Conservation (phyloP, 2,888 invertebrate genomes). For the Taphrorychus bicolor region DNA sequence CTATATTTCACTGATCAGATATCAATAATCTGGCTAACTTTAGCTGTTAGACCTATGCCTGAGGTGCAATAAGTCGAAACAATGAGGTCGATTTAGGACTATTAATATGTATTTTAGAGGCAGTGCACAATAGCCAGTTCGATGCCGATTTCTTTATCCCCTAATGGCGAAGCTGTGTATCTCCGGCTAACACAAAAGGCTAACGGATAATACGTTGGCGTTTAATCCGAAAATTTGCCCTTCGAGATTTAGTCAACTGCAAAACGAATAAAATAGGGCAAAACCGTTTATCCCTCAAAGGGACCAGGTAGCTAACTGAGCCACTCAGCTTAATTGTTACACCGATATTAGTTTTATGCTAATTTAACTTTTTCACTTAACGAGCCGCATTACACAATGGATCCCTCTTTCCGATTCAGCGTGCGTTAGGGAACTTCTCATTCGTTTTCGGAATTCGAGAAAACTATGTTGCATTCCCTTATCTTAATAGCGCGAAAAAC, state of each 20-base stretch:
- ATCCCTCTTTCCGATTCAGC: neutral
- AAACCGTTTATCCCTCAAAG: neutral
- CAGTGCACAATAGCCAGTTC: neutral
- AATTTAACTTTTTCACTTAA: neutral
- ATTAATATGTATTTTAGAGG: neutral
- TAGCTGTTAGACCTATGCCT: neutral
- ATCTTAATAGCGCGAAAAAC: conserved; percentile 3
- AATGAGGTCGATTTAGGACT: neutral
- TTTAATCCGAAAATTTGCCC: conserved; percentile 3
- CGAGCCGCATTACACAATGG: neutral
- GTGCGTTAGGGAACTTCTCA: neutral
- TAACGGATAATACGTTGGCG: neutral
- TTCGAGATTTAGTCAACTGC: neutral
- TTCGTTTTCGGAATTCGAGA: neutral
- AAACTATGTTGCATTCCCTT: neutral
- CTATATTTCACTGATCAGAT: conserved; percentile 1
- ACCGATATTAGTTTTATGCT: neutral
- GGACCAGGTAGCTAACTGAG: neutral
- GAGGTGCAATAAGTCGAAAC: neutral
- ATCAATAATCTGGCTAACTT: neutral
- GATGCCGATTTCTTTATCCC: conserved; percentile 1
- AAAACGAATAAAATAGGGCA: neutral
- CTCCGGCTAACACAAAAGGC: neutral
- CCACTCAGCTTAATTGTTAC: neutral
- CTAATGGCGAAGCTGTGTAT: conserved; percentile 6